phyloP scores from a whole-genome alignment of 2,888 invertebrate genomes.

The Neoascia interrupta region DNA sequence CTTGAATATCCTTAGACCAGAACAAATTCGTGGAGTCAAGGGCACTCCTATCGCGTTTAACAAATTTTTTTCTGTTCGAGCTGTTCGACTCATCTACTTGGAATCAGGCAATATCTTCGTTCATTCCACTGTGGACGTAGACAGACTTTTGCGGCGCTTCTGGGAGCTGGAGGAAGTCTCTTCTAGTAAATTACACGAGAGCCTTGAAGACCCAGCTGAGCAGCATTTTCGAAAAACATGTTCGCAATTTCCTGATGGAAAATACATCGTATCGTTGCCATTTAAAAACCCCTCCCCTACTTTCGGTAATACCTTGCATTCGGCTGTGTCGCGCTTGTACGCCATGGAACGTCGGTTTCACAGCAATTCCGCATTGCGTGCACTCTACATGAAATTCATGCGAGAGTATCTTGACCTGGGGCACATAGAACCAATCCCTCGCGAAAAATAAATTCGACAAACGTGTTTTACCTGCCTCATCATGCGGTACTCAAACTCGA shows the following conservation, averaged over 20 bases:
- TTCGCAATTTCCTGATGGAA: no score
- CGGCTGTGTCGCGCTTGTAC: constrained; percentile 15
- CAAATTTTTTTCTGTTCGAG: constrained; percentile 3
- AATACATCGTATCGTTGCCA: constrained; percentile 37
- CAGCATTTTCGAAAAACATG: no score
- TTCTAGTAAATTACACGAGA: no score
- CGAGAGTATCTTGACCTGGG: constrained; percentile 21
- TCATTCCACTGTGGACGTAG: no score
- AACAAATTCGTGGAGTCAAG: background rate
- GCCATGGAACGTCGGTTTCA: constrained; percentile 28
- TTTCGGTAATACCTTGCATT: constrained; percentile 26
- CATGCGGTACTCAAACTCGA: no score
- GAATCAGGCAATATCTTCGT: no score
- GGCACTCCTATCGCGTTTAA: background rate
- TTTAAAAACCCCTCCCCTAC: constrained; percentile 26
- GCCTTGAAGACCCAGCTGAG: no score
- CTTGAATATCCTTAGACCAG: background rate
- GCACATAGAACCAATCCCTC: constrained; percentile 24
- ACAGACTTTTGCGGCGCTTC: no score
- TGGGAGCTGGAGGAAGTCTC: no score
- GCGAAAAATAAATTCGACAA: no score
- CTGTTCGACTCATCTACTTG: background rate
- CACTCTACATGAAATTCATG: constrained; percentile 15
- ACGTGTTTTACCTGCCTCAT: no score
- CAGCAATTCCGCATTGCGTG: background rate